Percentiles rank a stretch among this genome's conserved stretches.
Conservation (phyloP, 2,113 vertebrate species). For the Chlamydotis undulata region DNA sequence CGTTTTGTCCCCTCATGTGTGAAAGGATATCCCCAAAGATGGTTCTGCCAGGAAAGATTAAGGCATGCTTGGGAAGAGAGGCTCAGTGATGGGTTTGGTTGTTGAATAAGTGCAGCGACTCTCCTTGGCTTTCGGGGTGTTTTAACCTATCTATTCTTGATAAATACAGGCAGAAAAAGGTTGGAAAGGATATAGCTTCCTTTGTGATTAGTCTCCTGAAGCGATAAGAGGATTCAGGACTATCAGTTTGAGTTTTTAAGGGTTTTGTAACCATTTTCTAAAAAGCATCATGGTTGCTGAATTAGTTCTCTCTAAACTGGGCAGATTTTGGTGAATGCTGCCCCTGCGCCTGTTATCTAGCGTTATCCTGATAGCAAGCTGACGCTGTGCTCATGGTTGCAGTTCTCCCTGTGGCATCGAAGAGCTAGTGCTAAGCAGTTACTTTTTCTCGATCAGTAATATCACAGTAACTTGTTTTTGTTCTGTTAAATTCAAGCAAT, state of each 20-base stretch:
- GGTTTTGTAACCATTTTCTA: background rate
- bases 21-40: conserved; percentile 18
- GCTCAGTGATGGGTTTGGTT: background rate
- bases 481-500: background rate
- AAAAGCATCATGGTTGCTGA: background rate
- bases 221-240: background rate
- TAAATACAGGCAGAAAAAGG: background rate
- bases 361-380: background rate
- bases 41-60: conserved; percentile 31
- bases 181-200: background rate
- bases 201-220: background rate
- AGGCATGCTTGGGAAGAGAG: background rate
- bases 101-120: background rate
- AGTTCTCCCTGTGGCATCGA: background rate
- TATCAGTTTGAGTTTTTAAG: background rate
- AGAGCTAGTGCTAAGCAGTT: background rate
- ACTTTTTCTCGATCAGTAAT: background rate
- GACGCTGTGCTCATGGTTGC: background rate
- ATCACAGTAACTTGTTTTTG: background rate
- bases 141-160: background rate
- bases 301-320: background rate
- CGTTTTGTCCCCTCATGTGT: background rate
- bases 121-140: background rate
- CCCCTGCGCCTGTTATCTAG: background rate
- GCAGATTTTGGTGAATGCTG: background rate